Conservation (phyloP, 2,888 invertebrate species). For the Pollenia amentaria region DNA sequence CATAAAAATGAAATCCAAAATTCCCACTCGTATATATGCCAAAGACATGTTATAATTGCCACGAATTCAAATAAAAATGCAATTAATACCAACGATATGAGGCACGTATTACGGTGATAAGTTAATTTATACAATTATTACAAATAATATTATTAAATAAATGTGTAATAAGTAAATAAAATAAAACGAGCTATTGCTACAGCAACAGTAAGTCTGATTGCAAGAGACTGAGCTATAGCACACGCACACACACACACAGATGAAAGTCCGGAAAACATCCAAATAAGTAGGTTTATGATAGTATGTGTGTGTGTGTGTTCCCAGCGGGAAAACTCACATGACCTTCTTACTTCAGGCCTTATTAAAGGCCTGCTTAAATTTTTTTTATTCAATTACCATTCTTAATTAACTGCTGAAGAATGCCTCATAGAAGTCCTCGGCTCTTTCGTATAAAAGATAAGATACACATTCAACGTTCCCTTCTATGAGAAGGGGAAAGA, state of each 20-base stretch:
- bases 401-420: too few species aligned
- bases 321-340: too few species aligned
- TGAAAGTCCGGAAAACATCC: not conserved
- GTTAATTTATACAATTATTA: slow-evolving; percentile 70
- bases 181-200: not conserved
- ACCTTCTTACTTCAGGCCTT: too few species aligned
- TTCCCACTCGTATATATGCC: slow-evolving; percentile 44
- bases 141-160: slow-evolving; percentile 64
- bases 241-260: not conserved
- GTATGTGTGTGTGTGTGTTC: not conserved
- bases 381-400: too few species aligned
- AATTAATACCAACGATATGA: slow-evolving; percentile 42
- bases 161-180: slow-evolving; percentile 60
- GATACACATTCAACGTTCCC: too few species aligned
- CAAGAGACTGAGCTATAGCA: not conserved
- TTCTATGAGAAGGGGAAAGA: too few species aligned
- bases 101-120: slow-evolving; percentile 70
- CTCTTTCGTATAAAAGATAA: too few species aligned
- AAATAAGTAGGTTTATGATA: not conserved
- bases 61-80: slow-evolving; percentile 28
- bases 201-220: not conserved
- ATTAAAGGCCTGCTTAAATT: too few species aligned
- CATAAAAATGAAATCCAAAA: slow-evolving; percentile 57
- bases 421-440: too few species aligned
- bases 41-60: slow-evolving; percentile 59